These are phyloP conservation scores for cattle (Bos taurus) DNA, from an alignment of 2,113 vertebrate species.

Conservation along the genomic window DNA sequence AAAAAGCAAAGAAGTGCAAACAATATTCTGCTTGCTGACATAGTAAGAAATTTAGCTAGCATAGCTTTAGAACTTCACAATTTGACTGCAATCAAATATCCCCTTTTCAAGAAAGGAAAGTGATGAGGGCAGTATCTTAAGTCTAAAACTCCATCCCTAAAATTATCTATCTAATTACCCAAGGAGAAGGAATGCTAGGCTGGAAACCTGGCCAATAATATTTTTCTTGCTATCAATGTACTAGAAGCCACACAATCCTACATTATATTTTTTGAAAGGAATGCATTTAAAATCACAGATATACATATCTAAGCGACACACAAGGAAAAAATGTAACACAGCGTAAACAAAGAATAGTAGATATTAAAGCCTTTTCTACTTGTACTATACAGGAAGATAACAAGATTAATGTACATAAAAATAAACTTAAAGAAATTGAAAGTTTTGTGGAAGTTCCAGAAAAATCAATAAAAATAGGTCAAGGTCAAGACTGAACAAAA, in stretches of 20 bases:
- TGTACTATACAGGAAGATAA: not conserved
- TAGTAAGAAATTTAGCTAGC: slow-evolving; percentile 73
- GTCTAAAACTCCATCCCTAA: slow-evolving; percentile 15
- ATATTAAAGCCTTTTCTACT: not conserved
- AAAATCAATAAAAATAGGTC: slow-evolving; percentile 3
- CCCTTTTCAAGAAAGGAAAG: slow-evolving; percentile 45
- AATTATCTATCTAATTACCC: slow-evolving; percentile 33
- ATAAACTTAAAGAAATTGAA: not conserved
- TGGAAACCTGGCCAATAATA: not conserved
- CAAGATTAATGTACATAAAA: not conserved
- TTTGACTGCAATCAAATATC: slow-evolving; percentile 64
- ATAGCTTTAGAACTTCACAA: slow-evolving; percentile 68
- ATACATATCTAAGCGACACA: not conserved
- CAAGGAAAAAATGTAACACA: not conserved
- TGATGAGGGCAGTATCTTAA: not conserved
- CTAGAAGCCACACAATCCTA: not conserved
- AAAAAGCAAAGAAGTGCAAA: slow-evolving; percentile 78
- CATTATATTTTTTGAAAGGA: not conserved
- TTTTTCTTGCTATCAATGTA: not conserved
- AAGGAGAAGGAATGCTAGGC: not conserved
- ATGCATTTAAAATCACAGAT: slow-evolving; percentile 11
- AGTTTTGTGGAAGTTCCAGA: not conserved
- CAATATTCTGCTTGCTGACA: slow-evolving; percentile 79
- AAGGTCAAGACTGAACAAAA: not conserved
- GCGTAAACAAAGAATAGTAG: not conserved